These are phyloP conservation scores for Yasuhikotakia modesta DNA, from an alignment of 2,797 vertebrate genomes.

Conservation along the genomic window DNA sequence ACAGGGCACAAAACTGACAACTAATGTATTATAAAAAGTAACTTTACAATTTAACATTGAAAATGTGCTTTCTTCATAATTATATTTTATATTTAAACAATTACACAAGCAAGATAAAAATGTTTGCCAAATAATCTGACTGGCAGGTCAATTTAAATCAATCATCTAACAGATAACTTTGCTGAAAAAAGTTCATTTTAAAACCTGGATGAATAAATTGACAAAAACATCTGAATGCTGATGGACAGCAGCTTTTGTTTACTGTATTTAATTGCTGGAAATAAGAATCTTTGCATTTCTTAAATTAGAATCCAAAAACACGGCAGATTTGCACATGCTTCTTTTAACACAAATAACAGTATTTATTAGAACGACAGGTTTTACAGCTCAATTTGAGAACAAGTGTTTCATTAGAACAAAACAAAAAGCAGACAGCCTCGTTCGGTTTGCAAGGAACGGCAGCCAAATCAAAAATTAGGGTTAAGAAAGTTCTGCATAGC, in stretches of 20 bases:
- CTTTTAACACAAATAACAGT: slow-evolving; percentile 7
- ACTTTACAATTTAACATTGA: too few species aligned
- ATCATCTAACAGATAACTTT: too few species aligned
- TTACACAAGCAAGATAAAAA: too few species aligned
- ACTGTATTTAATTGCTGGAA: slow-evolving; percentile 2
- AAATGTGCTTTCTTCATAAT: too few species aligned
- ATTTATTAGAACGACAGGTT: slow-evolving; percentile 44
- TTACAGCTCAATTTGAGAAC: slow-evolving; percentile 56
- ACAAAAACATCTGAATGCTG: slow-evolving; percentile 19
- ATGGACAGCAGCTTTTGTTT: slow-evolving; percentile 43
- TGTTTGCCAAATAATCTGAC: too few species aligned
- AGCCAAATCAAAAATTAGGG: slow-evolving; percentile 59
- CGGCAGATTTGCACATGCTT: slow-evolving; percentile 10
- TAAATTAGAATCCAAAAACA: slow-evolving; percentile 25
- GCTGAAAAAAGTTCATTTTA: slow-evolving; percentile 10
- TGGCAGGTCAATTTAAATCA: too few species aligned
- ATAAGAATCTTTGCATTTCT: slow-evolving; percentile 1
- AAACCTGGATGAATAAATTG: slow-evolving; percentile 34
- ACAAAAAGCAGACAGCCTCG: slow-evolving; percentile 57
- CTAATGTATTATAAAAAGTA: too few species aligned
- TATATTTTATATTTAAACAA: too few species aligned
- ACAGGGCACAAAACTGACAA: too few species aligned
- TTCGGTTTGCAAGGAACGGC: slow-evolving; percentile 34
- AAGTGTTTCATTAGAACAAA: slow-evolving; percentile 64
- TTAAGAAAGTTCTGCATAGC: slow-evolving; percentile 51